Base-by-base conservation (phyloP, 2,797 vertebrate genomes). In the Triplophysa bombifrons region DNA sequence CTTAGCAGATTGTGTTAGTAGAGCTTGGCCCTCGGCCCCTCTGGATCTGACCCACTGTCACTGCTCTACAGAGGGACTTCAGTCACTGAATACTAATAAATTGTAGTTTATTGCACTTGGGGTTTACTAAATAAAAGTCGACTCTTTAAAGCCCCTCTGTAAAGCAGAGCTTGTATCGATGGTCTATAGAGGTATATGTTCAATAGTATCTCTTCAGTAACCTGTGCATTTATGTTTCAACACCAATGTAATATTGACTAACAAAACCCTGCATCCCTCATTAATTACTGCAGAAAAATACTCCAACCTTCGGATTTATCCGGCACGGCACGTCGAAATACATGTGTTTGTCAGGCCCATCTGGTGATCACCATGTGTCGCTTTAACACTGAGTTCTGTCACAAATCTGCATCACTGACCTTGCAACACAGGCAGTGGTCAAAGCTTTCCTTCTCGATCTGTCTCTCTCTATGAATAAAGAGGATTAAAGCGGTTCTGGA, bases 401-500 rank as follows among this genome's bases (percentile, higher is more conserved):
- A 65, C 76, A 65, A 44, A 78, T 72, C 68, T 78, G 58, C 30
- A 27, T 63, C 30, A 10, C 56, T 56, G 77, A 79, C 69, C 77
- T 79, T 79, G 69, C 22, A 66, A 20, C 50, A 16, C 60, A 56
- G 34, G 50, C 69, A 72, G 58, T 79, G 77, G 77, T 72, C 77
- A 65, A 66, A 56, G 22, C 72, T 51, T 19, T 65, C 38, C 56
- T 72, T 72, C 65, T 71, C 67, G 70, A 44, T 80, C 19, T 68
- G 20, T 68, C 34, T 76, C 60, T 41, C 51, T 58, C 77, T 66
- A 68, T 22, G 63, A 74, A 70, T 80, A 70, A 81, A 84, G 80
- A 75, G 66, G 53, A 25, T 83, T 82, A 85, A 67, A 72, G 82
- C 76, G 73, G 58, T 74, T 74, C 68, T 75, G 74, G 67, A 82